These are phyloP conservation scores for Panthera tigris DNA, from an alignment of 2,113 vertebrate species.

Conservation along the genomic window DNA sequence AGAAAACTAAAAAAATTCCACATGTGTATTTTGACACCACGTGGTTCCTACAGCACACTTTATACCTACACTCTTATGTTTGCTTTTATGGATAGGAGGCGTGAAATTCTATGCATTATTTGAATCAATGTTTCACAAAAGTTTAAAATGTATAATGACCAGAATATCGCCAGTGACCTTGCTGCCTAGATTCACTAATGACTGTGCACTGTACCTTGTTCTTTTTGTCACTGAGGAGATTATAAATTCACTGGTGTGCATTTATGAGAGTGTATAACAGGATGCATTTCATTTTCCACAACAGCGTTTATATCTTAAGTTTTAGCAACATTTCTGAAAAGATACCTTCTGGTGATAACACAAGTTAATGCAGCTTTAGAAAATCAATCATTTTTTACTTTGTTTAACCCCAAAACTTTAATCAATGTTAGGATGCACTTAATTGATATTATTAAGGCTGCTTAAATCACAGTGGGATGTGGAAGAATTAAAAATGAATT, in stretches of 20 bases:
- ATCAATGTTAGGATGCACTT: slow-evolving; percentile 12
- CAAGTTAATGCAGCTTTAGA: slow-evolving; percentile 37
- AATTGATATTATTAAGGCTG: slow-evolving; percentile 32
- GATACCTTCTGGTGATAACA: slow-evolving; percentile 20
- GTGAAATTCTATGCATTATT: slow-evolving; percentile 16
- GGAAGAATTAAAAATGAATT: slow-evolving; percentile 47
- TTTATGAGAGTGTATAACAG: background rate
- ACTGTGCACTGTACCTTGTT: background rate
- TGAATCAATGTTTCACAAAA: slow-evolving; percentile 7
- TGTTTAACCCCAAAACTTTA: slow-evolving; percentile 45
- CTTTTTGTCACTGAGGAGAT: background rate
- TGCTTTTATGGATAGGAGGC: background rate
- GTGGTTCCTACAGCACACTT: background rate
- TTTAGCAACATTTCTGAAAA: slow-evolving; percentile 44
- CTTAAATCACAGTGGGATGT: slow-evolving; percentile 11
- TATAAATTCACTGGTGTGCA: background rate
- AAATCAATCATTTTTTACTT: slow-evolving; percentile 59
- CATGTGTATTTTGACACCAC: background rate
- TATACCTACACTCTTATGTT: background rate
- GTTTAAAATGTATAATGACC: background rate
- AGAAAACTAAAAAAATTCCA: slow-evolving; percentile 1
- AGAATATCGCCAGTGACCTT: slow-evolving; percentile 26
- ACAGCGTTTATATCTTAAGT: slow-evolving; percentile 28
- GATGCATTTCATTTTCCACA: background rate
- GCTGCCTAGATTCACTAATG: background rate